These are phyloP conservation scores for Ceratotherium simum DNA, from an alignment of 2,113 vertebrate species.

Conservation along the genomic window DNA sequence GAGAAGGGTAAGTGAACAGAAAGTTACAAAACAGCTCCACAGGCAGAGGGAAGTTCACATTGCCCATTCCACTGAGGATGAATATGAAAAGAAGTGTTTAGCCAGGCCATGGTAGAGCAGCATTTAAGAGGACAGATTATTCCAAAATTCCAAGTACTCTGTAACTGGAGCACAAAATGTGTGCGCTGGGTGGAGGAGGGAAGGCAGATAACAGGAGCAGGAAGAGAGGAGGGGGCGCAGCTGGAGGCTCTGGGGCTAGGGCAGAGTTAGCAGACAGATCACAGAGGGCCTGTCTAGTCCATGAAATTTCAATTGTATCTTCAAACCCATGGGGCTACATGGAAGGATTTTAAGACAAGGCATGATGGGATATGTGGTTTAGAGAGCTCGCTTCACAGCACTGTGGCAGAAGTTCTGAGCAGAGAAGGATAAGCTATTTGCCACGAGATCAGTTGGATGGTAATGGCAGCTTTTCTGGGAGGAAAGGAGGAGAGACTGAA, in stretches of 20 bases:
- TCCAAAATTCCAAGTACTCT: not conserved
- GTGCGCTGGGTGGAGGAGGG: fast-evolving
- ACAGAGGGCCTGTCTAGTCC: not conserved
- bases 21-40: not conserved
- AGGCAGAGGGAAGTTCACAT: not conserved
- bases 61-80: not conserved
- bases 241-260: not conserved
- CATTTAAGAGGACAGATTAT: not conserved
- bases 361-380: no score
- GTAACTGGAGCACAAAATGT: no score
- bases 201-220: not conserved
- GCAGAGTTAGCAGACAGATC: not conserved
- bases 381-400: not conserved
- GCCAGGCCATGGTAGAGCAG: not conserved
- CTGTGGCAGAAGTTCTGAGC: not conserved
- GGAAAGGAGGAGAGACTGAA: not conserved
- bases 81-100: not conserved
- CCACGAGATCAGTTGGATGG: not conserved
- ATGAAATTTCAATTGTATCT: not conserved
- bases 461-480: not conserved
- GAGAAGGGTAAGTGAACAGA: not conserved
- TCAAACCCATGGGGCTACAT: not conserved
- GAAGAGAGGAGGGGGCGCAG: not conserved
- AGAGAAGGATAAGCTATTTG: not conserved
- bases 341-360: not conserved